Evolutionary conservation across 2,797 vertebrate species (phyloP), one percentile per base, ranked within the genome.

Genomic region (Oophaga sylvatica): DNA sequence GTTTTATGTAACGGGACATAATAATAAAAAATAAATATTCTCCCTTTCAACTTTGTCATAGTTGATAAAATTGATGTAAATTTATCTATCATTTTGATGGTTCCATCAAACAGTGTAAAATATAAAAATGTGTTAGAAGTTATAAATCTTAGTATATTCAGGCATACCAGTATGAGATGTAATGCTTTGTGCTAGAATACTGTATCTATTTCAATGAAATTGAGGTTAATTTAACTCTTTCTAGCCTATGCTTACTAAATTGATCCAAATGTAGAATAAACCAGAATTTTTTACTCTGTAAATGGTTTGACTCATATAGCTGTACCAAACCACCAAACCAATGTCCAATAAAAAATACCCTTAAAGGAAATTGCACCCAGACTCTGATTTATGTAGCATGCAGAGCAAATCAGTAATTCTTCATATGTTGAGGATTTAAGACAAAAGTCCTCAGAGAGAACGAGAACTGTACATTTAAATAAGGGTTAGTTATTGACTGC

Each of bases 381-480:
- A 89, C 85, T 80, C 60, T 90, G 78, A 91, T 91, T 90, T 91
- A 86, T 83, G 15, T 15, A 63, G 22, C 45, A 86, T 92, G 67
- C 0, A 62, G 59, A 88, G 48, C 68, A 83, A 92, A 89, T 83
- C 53, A 35, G 26, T 89, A 86, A 88, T 89, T 90, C 83, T 88
- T 86, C 67, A 87, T 90, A 90, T 12, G 87, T n/a, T 80, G 87
- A 81, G 90, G 84, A 89, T 88, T 91, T 87, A 73, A 57, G 22
- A 91, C 83, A 59, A 67, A 41, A 87, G 45, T 80, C 71, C 81
- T 90, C 57, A 45, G 80, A 91, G 76, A 89, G 26, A 70, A 87
- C n/a, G 84, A 71, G 83, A 90, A 9, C 10, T 89, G 29, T 78
- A 83, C 22, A 90, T 90, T 87, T 41, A 2, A 85, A 80, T 84